These are phyloP conservation scores for Tokudaia muenninki DNA, from an alignment of 2,797 vertebrate species.

Conservation along the genomic window DNA sequence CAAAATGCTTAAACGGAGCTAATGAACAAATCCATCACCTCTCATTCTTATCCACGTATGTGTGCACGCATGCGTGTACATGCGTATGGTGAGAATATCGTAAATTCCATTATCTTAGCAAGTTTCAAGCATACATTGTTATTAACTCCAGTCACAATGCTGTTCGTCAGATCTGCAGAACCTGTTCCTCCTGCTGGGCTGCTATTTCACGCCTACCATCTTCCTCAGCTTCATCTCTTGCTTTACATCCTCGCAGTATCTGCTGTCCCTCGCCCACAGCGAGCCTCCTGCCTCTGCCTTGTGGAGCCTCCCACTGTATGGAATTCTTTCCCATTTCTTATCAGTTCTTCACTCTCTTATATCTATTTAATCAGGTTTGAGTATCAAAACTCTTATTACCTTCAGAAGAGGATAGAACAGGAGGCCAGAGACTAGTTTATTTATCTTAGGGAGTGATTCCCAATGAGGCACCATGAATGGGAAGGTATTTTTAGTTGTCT, in stretches of 20 bases:
- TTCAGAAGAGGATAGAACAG: background rate
- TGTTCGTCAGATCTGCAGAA: background rate
- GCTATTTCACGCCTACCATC: background rate
- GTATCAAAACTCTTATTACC: background rate
- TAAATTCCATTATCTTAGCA: background rate
- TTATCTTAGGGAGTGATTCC: background rate
- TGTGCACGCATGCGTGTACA: background rate
- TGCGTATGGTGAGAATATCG: background rate
- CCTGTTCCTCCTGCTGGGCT: background rate
- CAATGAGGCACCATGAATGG: background rate
- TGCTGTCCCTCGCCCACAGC: no score
- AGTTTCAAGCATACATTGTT: background rate
- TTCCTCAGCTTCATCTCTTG: background rate
- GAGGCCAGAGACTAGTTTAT: background rate
- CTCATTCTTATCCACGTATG: background rate
- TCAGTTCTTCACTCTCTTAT: background rate
- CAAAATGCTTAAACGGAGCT: background rate
- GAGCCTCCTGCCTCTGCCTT: background rate
- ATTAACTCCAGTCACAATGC: background rate
- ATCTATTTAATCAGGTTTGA: background rate
- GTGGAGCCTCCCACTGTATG: background rate
- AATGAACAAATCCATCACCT: background rate
- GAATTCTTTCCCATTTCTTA: background rate
- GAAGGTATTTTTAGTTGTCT: constrained; percentile 5
- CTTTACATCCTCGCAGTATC: background rate